Conservation (phyloP, 1,140 invertebrate genomes). For the Capitella teleta region DNA sequence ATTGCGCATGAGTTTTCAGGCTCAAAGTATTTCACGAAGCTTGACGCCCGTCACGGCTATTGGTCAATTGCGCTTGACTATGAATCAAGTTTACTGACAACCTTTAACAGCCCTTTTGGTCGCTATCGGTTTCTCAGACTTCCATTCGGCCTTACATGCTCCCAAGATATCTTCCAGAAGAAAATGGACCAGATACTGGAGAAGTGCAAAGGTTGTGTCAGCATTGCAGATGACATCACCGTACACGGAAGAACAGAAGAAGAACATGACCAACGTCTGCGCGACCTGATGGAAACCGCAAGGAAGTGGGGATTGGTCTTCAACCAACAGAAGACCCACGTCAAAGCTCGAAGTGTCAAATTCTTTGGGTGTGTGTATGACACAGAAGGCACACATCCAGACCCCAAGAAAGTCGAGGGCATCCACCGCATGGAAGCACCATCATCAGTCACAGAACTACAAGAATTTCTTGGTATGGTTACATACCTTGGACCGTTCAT, state of each 20-base stretch:
- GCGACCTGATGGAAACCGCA: conserved; percentile 15
- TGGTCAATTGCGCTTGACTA: conserved; percentile 19
- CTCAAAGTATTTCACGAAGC: neutral
- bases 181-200: conserved; percentile 22
- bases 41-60: conserved; percentile 11
- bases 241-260: conserved; percentile 15
- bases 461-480: conserved; percentile 2
- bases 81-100: conserved; percentile 17
- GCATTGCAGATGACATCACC: conserved; percentile 16
- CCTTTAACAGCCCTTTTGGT: conserved; percentile 18
- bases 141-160: conserved; percentile 15
- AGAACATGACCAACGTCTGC: conserved; percentile 16
- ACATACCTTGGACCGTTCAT: conserved; percentile 4
- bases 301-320: conserved; percentile 22
- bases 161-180: conserved; percentile 30
- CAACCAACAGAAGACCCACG: conserved; percentile 2
- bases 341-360: neutral
- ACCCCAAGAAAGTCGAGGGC: conserved; percentile 5
- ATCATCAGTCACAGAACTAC: neutral
- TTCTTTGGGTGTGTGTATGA: neutral
- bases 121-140: conserved; percentile 14
- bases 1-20: neutral
- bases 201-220: conserved; percentile 26
- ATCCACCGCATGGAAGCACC: conserved; percentile 3
- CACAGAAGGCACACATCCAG: conserved; percentile 6